Evolutionary conservation across 64 coral and sea anemone species (phyloP), one percentile per base, ranked within the genome.

Genomic region (Actinia tenebrosa): DNA sequence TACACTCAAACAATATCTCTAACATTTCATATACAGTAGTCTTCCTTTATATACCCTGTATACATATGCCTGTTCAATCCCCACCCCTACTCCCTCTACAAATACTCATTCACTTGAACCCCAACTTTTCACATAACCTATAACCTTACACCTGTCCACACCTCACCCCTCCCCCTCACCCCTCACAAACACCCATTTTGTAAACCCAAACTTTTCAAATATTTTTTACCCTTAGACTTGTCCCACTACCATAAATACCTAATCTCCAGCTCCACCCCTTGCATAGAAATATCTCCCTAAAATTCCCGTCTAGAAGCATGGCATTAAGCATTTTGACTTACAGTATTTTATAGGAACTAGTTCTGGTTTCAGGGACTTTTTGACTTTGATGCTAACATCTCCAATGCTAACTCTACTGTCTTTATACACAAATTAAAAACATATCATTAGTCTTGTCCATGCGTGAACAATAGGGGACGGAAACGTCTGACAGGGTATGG

Each of bases 271-370:
- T 11, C 15, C 10, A 58, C 5, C 10, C 56, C 56, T 50, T 58
- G 15, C 56, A 58, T 11, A 58, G 2, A 58, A 11, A 11, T 58
- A 55, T 2, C 56, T 2, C 56, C 56, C 56, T 58, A 58, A 58
- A 11, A 58, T 58, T 58, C 13, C 56, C 13, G 56, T 58, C 5
- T 58, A 58, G 56, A 58, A 58, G 56, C 56, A 58, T 11, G 2
- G 15, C 22, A 56, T 79, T 16, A 59, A 59, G 18, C 3, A 44
- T n/a, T 37, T 63, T 85, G 71, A 81, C 93, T 95, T 90, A 98
- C 96, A 85, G 92, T 95, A 99, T 64, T 99, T 99, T 5, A 95
- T 85, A 78, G 97, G 93, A 37, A 99, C 91, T 84, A 95, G 64
- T 79, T 99, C 97, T 62, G 93, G 93, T 87, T 84, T 45, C 0